Evolutionary conservation across 1,140 invertebrate genomes (phyloP).

Genomic region (Drosophila micromelanica): DNA sequence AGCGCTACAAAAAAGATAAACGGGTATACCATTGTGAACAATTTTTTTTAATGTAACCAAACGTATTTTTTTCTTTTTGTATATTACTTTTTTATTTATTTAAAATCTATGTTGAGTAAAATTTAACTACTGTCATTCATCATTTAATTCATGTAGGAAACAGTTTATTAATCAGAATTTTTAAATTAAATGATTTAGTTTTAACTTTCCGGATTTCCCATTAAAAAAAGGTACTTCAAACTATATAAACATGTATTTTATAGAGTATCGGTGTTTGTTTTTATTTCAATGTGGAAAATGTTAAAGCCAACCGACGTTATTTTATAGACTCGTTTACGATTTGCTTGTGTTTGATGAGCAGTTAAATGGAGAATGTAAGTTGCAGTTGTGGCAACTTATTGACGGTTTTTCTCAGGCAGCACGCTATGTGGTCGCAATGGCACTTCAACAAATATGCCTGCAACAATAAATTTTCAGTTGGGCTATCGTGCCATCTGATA

Average conservation of each 20-base stretch:
- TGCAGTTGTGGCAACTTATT: constrained; percentile 39
- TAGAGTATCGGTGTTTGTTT: too few relatives aligned
- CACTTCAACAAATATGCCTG: constrained; percentile 65
- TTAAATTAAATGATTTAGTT: too few relatives aligned
- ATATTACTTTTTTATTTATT: not conserved
- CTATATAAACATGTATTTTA: too few relatives aligned
- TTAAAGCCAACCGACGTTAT: too few relatives aligned
- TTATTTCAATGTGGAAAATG: too few relatives aligned
- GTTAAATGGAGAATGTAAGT: constrained; percentile 53
- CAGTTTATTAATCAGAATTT: too few relatives aligned
- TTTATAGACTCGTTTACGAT: too few relatives aligned
- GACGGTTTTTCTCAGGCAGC: constrained; percentile 49
- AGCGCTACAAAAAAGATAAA: too few relatives aligned
- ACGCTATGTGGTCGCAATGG: constrained; percentile 58
- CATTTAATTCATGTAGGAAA: too few relatives aligned
- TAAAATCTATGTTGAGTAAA: not conserved
- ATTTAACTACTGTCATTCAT: too few relatives aligned
- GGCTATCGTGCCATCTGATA: constrained; percentile 39
- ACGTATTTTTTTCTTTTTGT: not conserved
- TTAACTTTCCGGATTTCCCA: too few relatives aligned
- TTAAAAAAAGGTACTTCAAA: too few relatives aligned
- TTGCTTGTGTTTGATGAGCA: constrained; percentile 59
- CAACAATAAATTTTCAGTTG: constrained; percentile 62
- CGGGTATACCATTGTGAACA: not conserved
- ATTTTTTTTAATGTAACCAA: not conserved